Base-by-base conservation (phyloP, 2,113 vertebrate genomes). In the Triplophysa siluroides region DNA sequence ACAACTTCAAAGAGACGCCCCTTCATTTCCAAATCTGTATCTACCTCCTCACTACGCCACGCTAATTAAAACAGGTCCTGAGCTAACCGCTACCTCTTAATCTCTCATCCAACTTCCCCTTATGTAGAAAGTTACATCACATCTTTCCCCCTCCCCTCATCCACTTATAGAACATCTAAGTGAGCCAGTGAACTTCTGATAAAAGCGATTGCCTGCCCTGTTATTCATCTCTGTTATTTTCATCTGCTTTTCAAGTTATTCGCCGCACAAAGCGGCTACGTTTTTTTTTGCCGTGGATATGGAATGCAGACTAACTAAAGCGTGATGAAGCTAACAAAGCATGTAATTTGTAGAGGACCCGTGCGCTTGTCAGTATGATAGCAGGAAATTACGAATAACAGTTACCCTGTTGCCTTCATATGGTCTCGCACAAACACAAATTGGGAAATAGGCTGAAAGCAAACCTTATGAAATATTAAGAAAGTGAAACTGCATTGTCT, bases 11-110 rank as follows among this genome's bases (percentile, higher is more conserved):
- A 91, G 90, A 80, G 88, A 87, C 76, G 71, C 86, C 89, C 63
- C 89, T 90, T 90, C 87, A 89, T 91, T 89, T 92, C 91, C 87
- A 90, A 92, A 90, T 82, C 88, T 89, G 83, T 83, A 84, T 81
- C 83, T 90, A 90, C 84, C 86, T 83, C 84, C 84, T 85, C 50
- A 81, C 86, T 86, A 88, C 76, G 79, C 80, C 26, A 78, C 69
- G 80, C 88, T 90, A 90, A 90, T 91, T 90, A 91, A 88, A 87
- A 81, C 78, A 64, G 63, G 71, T 76, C 54, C 54, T 76, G 54
- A 24, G 5, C 45, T 71, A 52, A 79, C 66, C 56, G 21, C 33
- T 66, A 47, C 47, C 21, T 65, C 33, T 29, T 6, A 13, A 69
- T 62, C 38, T 33, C 45, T 71, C 29, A 47, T 26, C 50, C 74